A percentile compares a stretch with the other conserved stretches of the same genome.
These are phyloP conservation scores for Bombus confusus DNA, from an alignment of 1,140 invertebrate species.

Conservation along the genomic window DNA sequence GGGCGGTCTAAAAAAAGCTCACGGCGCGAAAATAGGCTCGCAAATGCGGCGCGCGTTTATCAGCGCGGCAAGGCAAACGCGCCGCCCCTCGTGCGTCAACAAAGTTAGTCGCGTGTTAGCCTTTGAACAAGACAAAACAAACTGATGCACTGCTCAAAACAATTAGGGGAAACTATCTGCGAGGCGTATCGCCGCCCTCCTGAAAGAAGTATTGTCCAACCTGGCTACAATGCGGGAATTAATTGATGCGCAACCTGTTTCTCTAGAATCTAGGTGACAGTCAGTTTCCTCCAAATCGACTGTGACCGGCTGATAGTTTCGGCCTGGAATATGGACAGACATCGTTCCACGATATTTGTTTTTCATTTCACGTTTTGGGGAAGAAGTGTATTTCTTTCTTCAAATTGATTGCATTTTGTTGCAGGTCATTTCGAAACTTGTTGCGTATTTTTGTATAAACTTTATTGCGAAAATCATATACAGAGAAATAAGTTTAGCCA, in stretches of 20 bases:
- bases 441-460: too few relatives aligned
- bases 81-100: constrained; percentile 21
- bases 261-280: background rate
- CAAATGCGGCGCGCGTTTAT: constrained; percentile 16
- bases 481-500: too few relatives aligned
- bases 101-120: constrained; percentile 21
- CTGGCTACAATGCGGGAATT: constrained; percentile 8
- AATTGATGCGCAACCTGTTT: background rate
- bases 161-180: constrained; percentile 10
- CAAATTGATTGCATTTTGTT: too few relatives aligned
- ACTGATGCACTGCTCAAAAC: constrained; percentile 20
- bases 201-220: constrained; percentile 1
- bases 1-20: constrained; percentile 28
- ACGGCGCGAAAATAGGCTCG: constrained; percentile 22
- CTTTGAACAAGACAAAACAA: constrained; percentile 22
- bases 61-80: constrained; percentile 23
- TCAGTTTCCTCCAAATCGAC: background rate
- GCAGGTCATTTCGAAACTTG: too few relatives aligned
- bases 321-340: background rate
- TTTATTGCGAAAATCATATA: too few relatives aligned
- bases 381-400: background rate
- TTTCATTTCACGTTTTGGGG: background rate
- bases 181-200: background rate
- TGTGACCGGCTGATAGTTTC: background rate
- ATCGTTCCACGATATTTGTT: background rate